Conservation (phyloP, 2,113 vertebrate genomes). For the Tricholaema leucomelas region DNA sequence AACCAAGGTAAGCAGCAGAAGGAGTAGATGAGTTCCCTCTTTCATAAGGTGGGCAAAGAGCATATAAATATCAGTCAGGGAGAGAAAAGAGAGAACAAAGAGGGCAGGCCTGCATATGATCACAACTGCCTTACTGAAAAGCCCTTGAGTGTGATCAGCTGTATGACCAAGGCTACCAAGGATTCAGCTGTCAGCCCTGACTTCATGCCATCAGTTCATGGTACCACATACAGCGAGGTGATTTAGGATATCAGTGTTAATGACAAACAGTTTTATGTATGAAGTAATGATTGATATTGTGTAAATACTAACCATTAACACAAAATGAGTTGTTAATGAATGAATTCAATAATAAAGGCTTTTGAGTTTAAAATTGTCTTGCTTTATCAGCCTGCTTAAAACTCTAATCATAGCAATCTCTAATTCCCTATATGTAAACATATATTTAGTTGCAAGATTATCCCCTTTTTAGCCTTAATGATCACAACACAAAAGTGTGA, state of each 20-base stretch:
- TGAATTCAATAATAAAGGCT: slow-evolving; percentile 14
- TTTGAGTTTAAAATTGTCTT: not conserved
- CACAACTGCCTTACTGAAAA: not conserved
- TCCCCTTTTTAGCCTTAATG: not conserved
- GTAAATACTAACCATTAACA: not conserved
- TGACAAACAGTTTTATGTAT: not conserved
- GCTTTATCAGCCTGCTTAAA: not conserved
- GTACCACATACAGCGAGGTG: not conserved
- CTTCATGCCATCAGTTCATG: not conserved
- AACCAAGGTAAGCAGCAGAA: not conserved
- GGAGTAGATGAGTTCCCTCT: not conserved
- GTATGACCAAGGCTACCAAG: not conserved
- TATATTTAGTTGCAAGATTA: not conserved
- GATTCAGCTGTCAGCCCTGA: not conserved
- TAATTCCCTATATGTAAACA: not conserved
- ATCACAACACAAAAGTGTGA: not conserved
- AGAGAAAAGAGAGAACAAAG: not conserved
- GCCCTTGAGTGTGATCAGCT: not conserved
- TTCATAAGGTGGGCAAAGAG: not conserved
- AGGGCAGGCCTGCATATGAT: not conserved
- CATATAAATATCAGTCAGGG: not conserved
- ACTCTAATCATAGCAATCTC: not conserved
- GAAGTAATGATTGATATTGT: not conserved
- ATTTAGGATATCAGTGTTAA: not conserved
- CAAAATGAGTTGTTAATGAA: slow-evolving; percentile 21